Percentiles rank a stretch among this genome's conserved stretches.
Conservation (phyloP, 2,888 invertebrate species). For the Sclerodermus sp. region DNA sequence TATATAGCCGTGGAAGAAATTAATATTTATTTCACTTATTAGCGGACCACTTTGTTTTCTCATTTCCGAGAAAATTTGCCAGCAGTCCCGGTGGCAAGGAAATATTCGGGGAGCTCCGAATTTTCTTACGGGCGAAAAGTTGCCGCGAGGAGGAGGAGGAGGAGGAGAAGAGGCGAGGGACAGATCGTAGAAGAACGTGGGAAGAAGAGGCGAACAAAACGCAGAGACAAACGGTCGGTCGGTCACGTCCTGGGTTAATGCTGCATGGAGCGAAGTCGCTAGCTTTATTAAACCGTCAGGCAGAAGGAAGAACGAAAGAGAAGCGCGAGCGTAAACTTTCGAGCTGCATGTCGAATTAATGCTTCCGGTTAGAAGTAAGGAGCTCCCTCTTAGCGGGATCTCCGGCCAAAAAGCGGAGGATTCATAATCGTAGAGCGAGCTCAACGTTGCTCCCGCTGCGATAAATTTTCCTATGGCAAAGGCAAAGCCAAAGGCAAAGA, state of each 20-base stretch:
- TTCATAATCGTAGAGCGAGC: too few species aligned
- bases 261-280: conserved; percentile 48
- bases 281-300: conserved; percentile 46
- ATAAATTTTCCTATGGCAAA: too few species aligned
- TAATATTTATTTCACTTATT: too few species aligned
- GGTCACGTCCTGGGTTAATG: conserved; percentile 51
- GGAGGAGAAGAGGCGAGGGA: conserved; percentile 9
- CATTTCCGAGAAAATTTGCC: too few species aligned
- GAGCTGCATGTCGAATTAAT: conserved; percentile 32
- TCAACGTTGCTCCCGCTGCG: too few species aligned
- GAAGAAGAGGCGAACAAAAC: conserved; percentile 25
- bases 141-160: conserved; percentile 2
- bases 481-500: too few species aligned
- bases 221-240: conserved; percentile 32
- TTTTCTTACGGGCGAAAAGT: conserved; percentile 9
- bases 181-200: conserved; percentile 14
- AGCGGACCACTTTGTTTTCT: too few species aligned
- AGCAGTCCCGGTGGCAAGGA: too few species aligned
- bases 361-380: conserved; percentile 5
- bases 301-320: conserved; percentile 29
- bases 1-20: too few species aligned
- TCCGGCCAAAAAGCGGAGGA: too few species aligned
- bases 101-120: neutral
- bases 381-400: too few species aligned
- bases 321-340: conserved; percentile 24